Evolutionary conservation across 2,113 vertebrate genomes (phyloP), one percentile per base, ranked within the genome.

Genomic region (Ctenomys sociabilis): DNA sequence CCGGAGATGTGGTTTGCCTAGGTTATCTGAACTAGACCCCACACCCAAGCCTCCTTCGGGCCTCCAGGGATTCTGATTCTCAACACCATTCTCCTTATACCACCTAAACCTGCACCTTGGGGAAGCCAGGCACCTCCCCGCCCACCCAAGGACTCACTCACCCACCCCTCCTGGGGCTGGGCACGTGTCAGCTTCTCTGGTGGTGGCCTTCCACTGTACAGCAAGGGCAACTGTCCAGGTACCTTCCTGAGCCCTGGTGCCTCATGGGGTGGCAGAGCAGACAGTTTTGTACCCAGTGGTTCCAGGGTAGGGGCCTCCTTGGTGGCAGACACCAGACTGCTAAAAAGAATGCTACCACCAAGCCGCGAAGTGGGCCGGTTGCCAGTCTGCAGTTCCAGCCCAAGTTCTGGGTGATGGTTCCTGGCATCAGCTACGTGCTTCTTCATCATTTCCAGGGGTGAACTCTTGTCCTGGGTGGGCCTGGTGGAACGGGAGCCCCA

Each of bases 271-370:
- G 9, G 87, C 83, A 97, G 85, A 80, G 85, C 37, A 0, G 95
- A 93, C 3, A 95, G 49, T 73, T 96, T 97, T 61, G 94, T 59
- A 14, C 95, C 96, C 70, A 96, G 95, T 3, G 88, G 83, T 52
- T 96, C 85, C 14, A 54, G 75, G 28, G 90, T 8, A 13, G 97
- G 28, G 0, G 81, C 66, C 0, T 97, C 78, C 96, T 90, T 90
- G 22, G 10, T 3, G 0, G 85, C 37, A 77, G 81, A 59, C 30
- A 94, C 28, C 93, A 97, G 40, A 95, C 94, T 97, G 32, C 98
- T 97, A 64, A 99, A 99, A 91, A 99, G 98, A 89, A 99, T 37
- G 7, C 99, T 99, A 96, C 98, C 98, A 82, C 99, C 99, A 26
- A 99, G 98, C 3, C 99, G 99, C 0, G 99, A 99, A n/a, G 96